Percentiles rank a stretch among this genome's conserved stretches.
phyloP scores from a whole-genome alignment of 1,140 invertebrate genomes.

The Euwallacea similis region DNA sequence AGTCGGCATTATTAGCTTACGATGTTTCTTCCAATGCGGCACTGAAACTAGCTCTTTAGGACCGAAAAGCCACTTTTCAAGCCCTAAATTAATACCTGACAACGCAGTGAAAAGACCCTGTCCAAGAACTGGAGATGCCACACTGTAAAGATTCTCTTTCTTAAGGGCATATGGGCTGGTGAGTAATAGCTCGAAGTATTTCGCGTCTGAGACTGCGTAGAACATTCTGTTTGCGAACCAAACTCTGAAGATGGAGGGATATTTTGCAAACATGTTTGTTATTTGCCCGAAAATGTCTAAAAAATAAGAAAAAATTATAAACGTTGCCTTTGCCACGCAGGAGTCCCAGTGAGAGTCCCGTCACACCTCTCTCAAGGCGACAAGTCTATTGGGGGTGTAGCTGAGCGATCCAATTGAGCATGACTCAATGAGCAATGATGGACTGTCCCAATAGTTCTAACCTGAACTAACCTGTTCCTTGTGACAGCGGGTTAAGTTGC shows the following conservation, averaged over 20 bases:
- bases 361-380: not conserved
- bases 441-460: no score
- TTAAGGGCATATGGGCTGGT: conserved; percentile 57
- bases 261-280: conserved; percentile 27
- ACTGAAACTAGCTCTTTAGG: conserved; percentile 53
- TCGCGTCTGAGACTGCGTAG: conserved; percentile 54
- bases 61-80: not conserved
- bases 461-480: no score
- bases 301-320: not conserved
- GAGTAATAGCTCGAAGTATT: conserved; percentile 56
- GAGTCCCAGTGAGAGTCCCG: not conserved
- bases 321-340: not conserved
- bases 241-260: conserved; percentile 38
- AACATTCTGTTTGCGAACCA: conserved; percentile 50
- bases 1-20: conserved; percentile 73
- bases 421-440: no score
- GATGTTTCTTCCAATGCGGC: conserved; percentile 67
- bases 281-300: conserved; percentile 35
- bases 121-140: conserved; percentile 69
- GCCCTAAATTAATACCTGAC: conserved; percentile 53
- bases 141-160: conserved; percentile 72
- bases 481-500: no score
- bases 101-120: conserved; percentile 70
- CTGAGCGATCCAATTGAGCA: no score
- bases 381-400: not conserved